These are phyloP conservation scores for Motacilla alba DNA, from an alignment of 2,113 vertebrate genomes.

Conservation along the genomic window DNA sequence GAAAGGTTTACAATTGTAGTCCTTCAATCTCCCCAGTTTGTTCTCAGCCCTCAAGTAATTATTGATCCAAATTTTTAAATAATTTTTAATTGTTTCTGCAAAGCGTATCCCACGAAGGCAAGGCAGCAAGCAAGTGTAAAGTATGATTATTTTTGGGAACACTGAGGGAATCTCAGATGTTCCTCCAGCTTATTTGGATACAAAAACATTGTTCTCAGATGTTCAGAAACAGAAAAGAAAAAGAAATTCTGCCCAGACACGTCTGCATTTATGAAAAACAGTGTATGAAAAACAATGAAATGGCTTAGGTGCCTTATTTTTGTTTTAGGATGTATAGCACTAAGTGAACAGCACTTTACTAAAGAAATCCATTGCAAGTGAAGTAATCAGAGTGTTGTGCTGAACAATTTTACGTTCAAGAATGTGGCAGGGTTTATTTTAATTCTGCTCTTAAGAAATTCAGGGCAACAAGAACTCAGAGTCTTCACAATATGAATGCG, in stretches of 20 bases:
- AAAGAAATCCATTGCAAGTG: neutral
- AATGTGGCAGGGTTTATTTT: neutral
- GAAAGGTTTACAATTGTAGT: neutral
- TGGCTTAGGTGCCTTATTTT: neutral
- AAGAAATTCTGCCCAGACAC: neutral
- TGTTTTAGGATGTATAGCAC: neutral
- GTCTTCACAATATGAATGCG: neutral
- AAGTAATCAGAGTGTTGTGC: neutral
- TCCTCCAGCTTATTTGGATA: neutral
- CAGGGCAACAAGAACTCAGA: neutral
- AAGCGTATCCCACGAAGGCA: neutral
- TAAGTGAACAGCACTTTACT: neutral
- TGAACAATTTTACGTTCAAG: neutral
- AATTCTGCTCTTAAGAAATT: constrained; percentile 14
- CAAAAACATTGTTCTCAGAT: neutral
- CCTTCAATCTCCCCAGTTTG: neutral
- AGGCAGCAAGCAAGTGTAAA: neutral
- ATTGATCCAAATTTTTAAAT: neutral
- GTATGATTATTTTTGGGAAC: neutral
- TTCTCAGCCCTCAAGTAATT: neutral
- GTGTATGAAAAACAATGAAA: neutral
- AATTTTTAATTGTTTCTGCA: neutral
- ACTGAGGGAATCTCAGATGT: neutral
- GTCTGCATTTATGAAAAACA: neutral
- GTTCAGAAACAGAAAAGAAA: neutral